Evolutionary conservation across 1,140 invertebrate species (phyloP).

Genomic region (Chymomyza costata): DNA sequence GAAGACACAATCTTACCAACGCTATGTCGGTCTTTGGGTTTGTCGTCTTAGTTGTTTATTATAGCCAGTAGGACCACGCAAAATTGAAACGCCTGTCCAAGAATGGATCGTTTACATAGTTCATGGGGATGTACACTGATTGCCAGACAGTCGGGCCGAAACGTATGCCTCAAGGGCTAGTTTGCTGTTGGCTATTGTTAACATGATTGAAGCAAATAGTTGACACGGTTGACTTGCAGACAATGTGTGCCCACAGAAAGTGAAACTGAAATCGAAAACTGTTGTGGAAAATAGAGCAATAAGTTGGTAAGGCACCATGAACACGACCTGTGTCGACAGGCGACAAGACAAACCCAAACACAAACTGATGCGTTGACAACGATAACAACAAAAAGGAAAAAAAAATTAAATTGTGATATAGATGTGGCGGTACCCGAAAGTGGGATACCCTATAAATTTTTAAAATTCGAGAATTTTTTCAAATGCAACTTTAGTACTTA

Average conservation of each 20-base stretch:
- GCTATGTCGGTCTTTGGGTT: constrained; percentile 14
- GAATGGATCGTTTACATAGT: constrained; percentile 60
- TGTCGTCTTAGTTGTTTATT: constrained; percentile 61
- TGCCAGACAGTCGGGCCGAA: neutral
- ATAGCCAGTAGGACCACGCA: neutral
- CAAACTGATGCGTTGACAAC: constrained; percentile 38
- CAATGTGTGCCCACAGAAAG: constrained; percentile 51
- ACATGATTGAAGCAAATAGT: constrained; percentile 55
- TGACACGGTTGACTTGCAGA: constrained; percentile 13
- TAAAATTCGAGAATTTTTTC: too few species aligned
- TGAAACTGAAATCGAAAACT: constrained; percentile 71
- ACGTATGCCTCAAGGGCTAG: too few species aligned
- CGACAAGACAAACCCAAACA: constrained; percentile 12
- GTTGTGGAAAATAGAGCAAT: constrained; percentile 66
- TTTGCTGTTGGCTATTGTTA: constrained; percentile 45
- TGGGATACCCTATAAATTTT: too few species aligned
- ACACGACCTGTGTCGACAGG: constrained; percentile 1
- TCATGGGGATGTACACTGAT: constrained; percentile 30
- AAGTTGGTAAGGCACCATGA: constrained; percentile 52
- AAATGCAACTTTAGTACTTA: too few species aligned
- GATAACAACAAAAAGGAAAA: constrained; percentile 32
- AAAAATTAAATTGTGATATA: too few species aligned
- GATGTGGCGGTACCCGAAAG: too few species aligned
- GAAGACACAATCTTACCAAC: constrained; percentile 21
- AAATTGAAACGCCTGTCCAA: constrained; percentile 1